phyloP scores from a whole-genome alignment of 92 coral and sea anemone species.

The Palythoa grandis region DNA sequence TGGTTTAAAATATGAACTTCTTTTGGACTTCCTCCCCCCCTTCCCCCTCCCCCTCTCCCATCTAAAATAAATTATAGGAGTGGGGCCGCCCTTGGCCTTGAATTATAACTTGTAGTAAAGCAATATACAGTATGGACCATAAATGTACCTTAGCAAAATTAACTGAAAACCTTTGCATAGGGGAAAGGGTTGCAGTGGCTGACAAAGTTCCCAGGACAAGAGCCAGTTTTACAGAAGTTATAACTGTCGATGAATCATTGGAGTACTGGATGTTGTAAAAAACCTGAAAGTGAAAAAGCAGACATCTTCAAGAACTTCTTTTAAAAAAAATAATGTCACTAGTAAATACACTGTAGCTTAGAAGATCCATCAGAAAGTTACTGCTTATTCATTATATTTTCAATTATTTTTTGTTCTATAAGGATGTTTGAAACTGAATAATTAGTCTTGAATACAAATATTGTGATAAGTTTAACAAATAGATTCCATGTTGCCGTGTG shows the following conservation, averaged over 20 bases:
- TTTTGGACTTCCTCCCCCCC: no score
- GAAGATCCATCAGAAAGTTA: neutral
- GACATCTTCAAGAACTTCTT: neutral
- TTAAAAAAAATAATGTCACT: neutral
- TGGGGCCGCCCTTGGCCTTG: no score
- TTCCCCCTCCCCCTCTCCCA: no score
- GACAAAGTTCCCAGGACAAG: slow-evolving; percentile 78
- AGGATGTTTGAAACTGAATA: no score
- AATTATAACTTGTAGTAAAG: neutral
- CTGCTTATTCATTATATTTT: no score
- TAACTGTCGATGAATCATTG: slow-evolving; percentile 73
- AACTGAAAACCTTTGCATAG: slow-evolving; percentile 77
- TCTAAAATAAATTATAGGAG: no score
- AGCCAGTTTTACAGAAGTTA: slow-evolving; percentile 67
- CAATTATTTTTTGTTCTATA: no score
- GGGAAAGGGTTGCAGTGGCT: slow-evolving; percentile 51
- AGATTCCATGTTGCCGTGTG: no score
- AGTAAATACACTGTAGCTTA: neutral
- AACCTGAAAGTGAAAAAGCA: slow-evolving; percentile 56
- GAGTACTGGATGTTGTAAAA: slow-evolving; percentile 73
- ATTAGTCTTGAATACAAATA: no score
- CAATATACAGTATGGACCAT: neutral
- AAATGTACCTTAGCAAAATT: slow-evolving; percentile 77
- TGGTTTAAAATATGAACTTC: no score
- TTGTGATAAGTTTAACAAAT: no score